A percentile compares a stretch with the other conserved stretches of the same genome.
phyloP scores from a whole-genome alignment of 2,113 vertebrate genomes.

The Sinocyclocheilus anshuiensis region DNA sequence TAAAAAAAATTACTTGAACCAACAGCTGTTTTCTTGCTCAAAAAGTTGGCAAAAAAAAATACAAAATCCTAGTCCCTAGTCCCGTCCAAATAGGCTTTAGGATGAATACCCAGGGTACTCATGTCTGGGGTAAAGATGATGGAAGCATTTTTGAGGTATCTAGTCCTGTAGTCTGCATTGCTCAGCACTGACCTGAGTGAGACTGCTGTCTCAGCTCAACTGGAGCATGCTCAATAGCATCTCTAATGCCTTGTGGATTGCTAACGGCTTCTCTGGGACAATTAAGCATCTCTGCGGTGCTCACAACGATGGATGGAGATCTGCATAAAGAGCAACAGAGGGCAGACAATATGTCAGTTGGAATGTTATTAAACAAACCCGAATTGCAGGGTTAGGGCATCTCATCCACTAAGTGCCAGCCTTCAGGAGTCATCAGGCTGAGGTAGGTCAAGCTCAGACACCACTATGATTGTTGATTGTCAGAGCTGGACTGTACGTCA shows the following conservation, averaged over 20 bases:
- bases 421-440: background rate
- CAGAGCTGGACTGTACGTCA: background rate
- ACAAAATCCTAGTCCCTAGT: background rate
- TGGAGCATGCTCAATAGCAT: slow-evolving; percentile 44
- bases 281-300: slow-evolving; percentile 26
- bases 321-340: background rate
- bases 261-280: slow-evolving; percentile 38
- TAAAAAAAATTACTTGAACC: no score
- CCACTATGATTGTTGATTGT: background rate
- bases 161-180: slow-evolving; percentile 37
- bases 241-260: slow-evolving; percentile 23
- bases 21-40: no score
- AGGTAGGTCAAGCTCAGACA: background rate
- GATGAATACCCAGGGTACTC: background rate
- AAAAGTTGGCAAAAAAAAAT: no score
- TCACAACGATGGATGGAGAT: background rate
- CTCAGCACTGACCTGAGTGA: slow-evolving; percentile 39
- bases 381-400: background rate
- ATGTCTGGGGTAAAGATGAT: slow-evolving; percentile 16
- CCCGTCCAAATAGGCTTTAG: background rate
- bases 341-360: background rate
- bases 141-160: slow-evolving; percentile 26
- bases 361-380: slow-evolving; percentile 5
- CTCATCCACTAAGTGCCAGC: background rate
- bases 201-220: slow-evolving; percentile 51